Conservation (phyloP, 2,113 vertebrate species). For the Chloropsis hardwickii region DNA sequence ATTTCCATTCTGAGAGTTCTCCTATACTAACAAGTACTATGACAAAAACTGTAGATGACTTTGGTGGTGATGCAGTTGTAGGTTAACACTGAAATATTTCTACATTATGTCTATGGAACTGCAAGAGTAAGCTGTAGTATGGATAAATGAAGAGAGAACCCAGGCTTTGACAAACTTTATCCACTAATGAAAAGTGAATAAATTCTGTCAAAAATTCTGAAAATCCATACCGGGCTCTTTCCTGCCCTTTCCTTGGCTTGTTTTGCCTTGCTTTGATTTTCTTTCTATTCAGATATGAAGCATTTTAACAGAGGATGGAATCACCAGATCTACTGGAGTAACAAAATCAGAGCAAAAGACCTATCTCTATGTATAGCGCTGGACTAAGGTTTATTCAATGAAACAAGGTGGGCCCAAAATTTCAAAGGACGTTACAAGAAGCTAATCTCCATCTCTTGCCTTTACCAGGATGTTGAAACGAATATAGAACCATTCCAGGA, state of each 20-base stretch:
- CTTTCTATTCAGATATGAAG: neutral
- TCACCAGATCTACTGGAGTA: neutral
- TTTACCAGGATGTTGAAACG: neutral
- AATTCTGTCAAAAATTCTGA: neutral
- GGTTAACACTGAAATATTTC: neutral
- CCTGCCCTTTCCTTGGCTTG: neutral
- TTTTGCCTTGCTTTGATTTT: neutral
- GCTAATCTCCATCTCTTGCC: neutral
- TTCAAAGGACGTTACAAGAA: neutral
- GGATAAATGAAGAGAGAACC: neutral
- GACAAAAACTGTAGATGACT: neutral
- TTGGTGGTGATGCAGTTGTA: neutral
- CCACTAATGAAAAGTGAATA: neutral
- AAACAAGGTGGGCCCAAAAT: neutral
- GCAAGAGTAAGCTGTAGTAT: neutral
- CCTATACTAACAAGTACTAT: neutral
- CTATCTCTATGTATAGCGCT: rapidly evolving
- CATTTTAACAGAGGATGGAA: neutral
- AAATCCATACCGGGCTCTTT: neutral
- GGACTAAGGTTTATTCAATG: neutral
- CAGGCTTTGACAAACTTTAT: neutral
- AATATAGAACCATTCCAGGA: neutral
- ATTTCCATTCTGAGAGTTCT: neutral
- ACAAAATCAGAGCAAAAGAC: neutral
- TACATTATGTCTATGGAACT: neutral